Evolutionary conservation across 1,140 invertebrate species (phyloP).

Genomic region (Pseudoatta argentina): DNA sequence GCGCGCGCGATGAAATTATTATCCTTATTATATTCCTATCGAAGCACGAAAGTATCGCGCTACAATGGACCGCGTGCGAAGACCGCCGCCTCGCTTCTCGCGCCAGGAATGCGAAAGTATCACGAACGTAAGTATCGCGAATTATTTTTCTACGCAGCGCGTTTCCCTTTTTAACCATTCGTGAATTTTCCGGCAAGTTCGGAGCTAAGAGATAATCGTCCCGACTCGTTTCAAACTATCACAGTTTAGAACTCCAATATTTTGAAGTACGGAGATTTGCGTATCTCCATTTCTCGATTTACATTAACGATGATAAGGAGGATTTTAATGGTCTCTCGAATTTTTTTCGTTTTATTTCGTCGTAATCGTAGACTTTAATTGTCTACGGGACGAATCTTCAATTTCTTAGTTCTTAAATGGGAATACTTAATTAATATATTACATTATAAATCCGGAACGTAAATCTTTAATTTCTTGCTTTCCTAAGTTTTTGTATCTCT

Average conservation of each 20-base stretch:
- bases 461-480: neutral
- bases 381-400: neutral
- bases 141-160: slow-evolving; percentile 37
- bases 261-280: neutral
- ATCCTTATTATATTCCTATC: slow-evolving; percentile 59
- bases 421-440: neutral
- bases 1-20: slow-evolving; percentile 22
- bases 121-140: slow-evolving; percentile 35
- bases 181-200: neutral
- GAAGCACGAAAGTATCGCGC: slow-evolving; percentile 50
- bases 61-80: neutral
- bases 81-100: slow-evolving; percentile 17
- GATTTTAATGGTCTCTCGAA: neutral
- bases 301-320: neutral
- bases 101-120: slow-evolving; percentile 22
- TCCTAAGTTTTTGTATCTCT: neutral
- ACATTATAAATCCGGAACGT: neutral
- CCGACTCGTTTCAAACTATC: neutral
- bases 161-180: neutral
- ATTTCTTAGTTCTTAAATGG: neutral
- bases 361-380: neutral
- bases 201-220: neutral
- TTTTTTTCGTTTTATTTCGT: neutral
- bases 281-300: neutral
- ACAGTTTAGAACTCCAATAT: neutral